Percentiles rank a stretch among this genome's conserved stretches.
Conservation (phyloP, 2,797 vertebrate species). For the Darevskia mixta region DNA sequence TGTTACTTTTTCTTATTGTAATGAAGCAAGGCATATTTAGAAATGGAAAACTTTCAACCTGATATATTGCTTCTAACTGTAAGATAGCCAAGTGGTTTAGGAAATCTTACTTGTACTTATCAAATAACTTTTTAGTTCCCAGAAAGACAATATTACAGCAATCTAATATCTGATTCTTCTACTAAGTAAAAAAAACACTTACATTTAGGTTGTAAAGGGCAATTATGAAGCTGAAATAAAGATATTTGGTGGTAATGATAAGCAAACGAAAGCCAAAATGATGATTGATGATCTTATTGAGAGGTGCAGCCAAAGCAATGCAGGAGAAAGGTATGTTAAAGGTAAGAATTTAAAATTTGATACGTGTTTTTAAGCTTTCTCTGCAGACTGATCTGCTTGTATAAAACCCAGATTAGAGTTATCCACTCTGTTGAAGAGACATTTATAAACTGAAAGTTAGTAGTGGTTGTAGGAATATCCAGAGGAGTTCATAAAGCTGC, state of each 20-base stretch:
- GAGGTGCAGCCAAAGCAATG: constrained; percentile 59
- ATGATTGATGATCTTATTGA: constrained; percentile 85
- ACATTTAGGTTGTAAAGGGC: constrained; percentile 85
- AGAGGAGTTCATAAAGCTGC: neutral
- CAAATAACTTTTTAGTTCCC: neutral
- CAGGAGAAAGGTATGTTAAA: constrained; percentile 55
- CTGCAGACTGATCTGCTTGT: neutral
- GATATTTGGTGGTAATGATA: constrained; percentile 84
- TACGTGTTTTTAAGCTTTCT: neutral
- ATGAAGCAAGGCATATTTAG: neutral
- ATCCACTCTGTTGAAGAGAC: neutral
- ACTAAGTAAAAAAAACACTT: constrained; percentile 29
- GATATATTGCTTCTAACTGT: neutral
- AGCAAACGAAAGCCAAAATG: constrained; percentile 87
- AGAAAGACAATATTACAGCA: neutral
- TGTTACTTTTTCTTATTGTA: neutral
- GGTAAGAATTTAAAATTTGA: constrained; percentile 63
- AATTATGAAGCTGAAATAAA: constrained; percentile 83
- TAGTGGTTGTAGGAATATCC: neutral
- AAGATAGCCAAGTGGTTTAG: neutral
- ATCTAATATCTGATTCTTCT: neutral
- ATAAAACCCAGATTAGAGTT: neutral
- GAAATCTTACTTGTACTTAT: neutral
- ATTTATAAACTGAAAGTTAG: neutral
- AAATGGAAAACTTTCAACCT: neutral